Evolutionary conservation across 2,113 vertebrate genomes (phyloP).

Genomic region (Caracal caracal): DNA sequence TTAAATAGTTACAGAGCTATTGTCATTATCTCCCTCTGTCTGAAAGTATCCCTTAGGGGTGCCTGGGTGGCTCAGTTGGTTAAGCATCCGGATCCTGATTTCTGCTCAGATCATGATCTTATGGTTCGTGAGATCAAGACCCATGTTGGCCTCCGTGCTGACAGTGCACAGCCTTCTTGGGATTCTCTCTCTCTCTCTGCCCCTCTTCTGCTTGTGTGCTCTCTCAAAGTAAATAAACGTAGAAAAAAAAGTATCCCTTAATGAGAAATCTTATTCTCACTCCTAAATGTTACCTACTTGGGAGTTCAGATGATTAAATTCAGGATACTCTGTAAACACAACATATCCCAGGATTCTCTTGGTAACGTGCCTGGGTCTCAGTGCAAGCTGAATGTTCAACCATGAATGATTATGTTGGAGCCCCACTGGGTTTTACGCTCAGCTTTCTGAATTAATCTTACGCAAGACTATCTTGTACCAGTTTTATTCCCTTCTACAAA

Average conservation of each 20-base stretch:
- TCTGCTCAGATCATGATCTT: too few relatives aligned
- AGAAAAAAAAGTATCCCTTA: not conserved
- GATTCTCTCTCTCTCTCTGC: too few relatives aligned
- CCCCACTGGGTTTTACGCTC: not conserved
- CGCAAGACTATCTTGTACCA: not conserved
- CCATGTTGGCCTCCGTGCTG: too few relatives aligned
- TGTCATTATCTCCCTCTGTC: not conserved
- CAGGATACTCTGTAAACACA: not conserved
- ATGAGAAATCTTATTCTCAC: constrained; percentile 3
- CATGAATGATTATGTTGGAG: not conserved
- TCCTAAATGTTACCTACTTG: not conserved
- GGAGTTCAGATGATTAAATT: not conserved
- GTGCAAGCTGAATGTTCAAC: not conserved
- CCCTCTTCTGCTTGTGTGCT: too few relatives aligned
- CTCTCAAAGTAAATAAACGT: too few relatives aligned
- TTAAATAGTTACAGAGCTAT: not conserved
- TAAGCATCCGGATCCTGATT: too few relatives aligned
- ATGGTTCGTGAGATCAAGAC: too few relatives aligned
- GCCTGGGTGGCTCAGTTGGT: too few relatives aligned
- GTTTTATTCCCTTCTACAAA: constrained; percentile 12
- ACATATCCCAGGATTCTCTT: not conserved
- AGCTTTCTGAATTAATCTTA: not conserved
- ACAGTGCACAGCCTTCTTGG: too few relatives aligned
- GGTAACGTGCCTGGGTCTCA: not conserved
- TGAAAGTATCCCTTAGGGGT: not conserved